phyloP scores from a whole-genome alignment of 1,140 invertebrate species.

The Lysiphlebus fabarum region DNA sequence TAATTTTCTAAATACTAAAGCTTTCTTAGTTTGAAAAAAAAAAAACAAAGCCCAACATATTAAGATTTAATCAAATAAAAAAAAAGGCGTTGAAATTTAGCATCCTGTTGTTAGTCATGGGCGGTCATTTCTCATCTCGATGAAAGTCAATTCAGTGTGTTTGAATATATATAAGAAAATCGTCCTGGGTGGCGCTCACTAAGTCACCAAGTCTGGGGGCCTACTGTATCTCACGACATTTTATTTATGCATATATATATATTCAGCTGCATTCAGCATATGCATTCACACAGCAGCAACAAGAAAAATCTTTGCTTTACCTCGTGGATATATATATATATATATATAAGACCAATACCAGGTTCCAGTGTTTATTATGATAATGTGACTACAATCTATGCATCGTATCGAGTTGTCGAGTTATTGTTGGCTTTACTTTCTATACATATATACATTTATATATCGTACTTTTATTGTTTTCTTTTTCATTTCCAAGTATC shows the following conservation, averaged over 20 bases:
- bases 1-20: too few relatives aligned
- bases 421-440: constrained; percentile 33
- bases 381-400: constrained; percentile 38
- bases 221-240: constrained; percentile 11
- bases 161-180: neutral
- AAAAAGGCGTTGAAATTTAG: neutral
- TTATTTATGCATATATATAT: neutral
- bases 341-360: constrained; percentile 22
- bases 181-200: constrained; percentile 25
- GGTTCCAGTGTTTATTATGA: constrained; percentile 35
- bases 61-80: too few relatives aligned
- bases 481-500: too few relatives aligned
- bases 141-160: neutral
- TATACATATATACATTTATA: too few relatives aligned
- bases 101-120: constrained; percentile 18
- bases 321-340: constrained; percentile 16
- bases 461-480: too few relatives aligned
- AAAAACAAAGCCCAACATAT: too few relatives aligned
- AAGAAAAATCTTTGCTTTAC: neutral
- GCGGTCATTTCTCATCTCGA: constrained; percentile 19
- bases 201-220: constrained; percentile 9
- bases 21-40: too few relatives aligned
- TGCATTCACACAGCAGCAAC: too few relatives aligned
- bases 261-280: too few relatives aligned
- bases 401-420: constrained; percentile 40